A percentile compares a stretch with the other conserved stretches of the same genome.
Evolutionary conservation across 2,888 invertebrate genomes (phyloP).

Genomic region (Erebia aethiops): DNA sequence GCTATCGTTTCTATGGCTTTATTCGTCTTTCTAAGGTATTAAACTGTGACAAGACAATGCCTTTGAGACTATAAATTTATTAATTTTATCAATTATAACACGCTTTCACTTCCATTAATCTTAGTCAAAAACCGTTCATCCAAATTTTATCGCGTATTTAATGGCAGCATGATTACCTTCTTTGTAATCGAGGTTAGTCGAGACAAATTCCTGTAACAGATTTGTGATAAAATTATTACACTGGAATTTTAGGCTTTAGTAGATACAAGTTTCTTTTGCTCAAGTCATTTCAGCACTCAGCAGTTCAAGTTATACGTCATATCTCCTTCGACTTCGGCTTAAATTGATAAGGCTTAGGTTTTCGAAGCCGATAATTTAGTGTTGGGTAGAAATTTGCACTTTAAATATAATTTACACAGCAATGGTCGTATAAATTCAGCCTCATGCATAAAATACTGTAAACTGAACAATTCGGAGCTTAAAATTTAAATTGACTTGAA

Average conservation of each 20-base stretch:
- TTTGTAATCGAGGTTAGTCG: not conserved
- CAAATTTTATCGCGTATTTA: conserved; percentile 10
- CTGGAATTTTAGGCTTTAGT: not conserved
- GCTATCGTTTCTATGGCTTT: no score
- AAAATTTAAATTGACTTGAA: no score
- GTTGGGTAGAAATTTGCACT: no score
- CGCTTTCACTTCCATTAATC: conserved; percentile 3
- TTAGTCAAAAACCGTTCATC: not conserved
- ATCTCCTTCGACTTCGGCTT: no score
- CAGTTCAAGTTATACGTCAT: no score
- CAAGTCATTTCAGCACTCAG: not conserved
- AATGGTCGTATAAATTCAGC: no score
- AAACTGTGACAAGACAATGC: not conserved
- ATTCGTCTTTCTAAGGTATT: no score
- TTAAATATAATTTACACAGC: no score
- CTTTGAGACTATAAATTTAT: not conserved
- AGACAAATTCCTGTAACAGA: not conserved
- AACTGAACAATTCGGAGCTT: no score
- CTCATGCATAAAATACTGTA: no score
- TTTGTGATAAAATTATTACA: not conserved
- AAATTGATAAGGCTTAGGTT: no score
- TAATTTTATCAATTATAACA: not conserved
- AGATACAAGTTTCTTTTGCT: not conserved
- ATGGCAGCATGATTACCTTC: conserved; percentile 1
- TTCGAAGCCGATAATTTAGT: no score